phyloP scores from a whole-genome alignment of 1,140 invertebrate genomes.

The Ceratosolen solmsi region DNA sequence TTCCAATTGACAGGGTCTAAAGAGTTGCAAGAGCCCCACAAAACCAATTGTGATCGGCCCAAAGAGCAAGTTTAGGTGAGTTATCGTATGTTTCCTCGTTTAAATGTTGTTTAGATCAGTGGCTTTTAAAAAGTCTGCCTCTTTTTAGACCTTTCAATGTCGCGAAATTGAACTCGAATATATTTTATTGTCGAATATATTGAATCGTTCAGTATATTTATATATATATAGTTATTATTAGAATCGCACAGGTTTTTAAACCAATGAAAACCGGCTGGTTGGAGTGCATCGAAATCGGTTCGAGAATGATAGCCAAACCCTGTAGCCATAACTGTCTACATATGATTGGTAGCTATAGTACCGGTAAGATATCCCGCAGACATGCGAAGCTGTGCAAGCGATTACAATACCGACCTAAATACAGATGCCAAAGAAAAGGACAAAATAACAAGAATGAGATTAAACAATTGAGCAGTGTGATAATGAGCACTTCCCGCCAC shows the following conservation, averaged over 20 bases:
- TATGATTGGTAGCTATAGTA: neutral
- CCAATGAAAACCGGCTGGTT: no score
- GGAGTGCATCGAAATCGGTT: no score
- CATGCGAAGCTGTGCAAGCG: neutral
- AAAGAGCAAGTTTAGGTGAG: constrained; percentile 43
- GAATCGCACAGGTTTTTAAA: no score
- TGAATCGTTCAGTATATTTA: no score
- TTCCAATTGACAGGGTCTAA: constrained; percentile 55
- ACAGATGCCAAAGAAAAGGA: constrained; percentile 8
- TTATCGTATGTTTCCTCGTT: neutral
- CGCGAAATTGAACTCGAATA: no score
- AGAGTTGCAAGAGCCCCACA: neutral
- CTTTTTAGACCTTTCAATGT: no score
- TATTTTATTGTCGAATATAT: no score
- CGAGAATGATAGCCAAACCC: no score
- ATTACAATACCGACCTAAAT: neutral
- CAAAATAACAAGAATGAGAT: constrained; percentile 54
- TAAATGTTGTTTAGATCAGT: no score
- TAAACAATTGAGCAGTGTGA: constrained; percentile 63
- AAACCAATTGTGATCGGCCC: constrained; percentile 1
- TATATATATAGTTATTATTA: no score
- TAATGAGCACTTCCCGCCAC: constrained; percentile 63
- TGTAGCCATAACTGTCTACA: no score
- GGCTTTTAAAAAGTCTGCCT: no score
- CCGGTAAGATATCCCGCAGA: neutral